A percentile compares a stretch with the other conserved stretches of the same genome.
These are phyloP conservation scores for Psilanteris sp. DNA, from an alignment of 1,140 invertebrate species.

Conservation along the genomic window DNA sequence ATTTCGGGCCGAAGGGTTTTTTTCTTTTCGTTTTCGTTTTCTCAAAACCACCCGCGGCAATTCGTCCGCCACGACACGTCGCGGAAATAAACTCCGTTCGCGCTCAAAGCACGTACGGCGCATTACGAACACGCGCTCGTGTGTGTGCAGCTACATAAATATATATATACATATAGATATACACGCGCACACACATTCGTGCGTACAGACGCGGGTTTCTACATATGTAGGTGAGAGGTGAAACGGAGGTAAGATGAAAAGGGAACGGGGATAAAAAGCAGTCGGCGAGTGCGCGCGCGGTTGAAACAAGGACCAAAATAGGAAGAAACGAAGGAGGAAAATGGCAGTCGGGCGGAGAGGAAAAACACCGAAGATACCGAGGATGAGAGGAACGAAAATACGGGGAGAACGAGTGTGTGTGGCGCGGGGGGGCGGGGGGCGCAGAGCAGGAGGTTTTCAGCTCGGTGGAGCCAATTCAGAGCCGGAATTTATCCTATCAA, in stretches of 20 bases:
- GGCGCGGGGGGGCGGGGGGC: conserved; percentile 11
- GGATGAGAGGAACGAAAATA: conserved; percentile 52
- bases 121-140: no score
- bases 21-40: no score
- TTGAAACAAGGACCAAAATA: conserved; percentile 22
- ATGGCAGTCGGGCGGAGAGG: conserved; percentile 16
- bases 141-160: background rate
- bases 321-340: conserved; percentile 35
- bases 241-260: conserved; percentile 26
- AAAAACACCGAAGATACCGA: conserved; percentile 46
- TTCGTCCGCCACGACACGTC: no score
- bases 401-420: no score
- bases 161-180: no score
- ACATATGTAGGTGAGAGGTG: conserved; percentile 36
- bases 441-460: conserved; percentile 77
- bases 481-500: conserved; percentile 85
- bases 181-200: no score
- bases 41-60: no score
- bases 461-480: conserved; percentile 83
- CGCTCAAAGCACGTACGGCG: no score
- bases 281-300: background rate
- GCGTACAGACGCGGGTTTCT: conserved; percentile 11
- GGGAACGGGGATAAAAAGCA: background rate
- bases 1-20: no score
- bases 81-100: no score